These are phyloP conservation scores for Lordiphosa fenestrarum DNA, from an alignment of 2,888 invertebrate species.

Conservation along the genomic window DNA sequence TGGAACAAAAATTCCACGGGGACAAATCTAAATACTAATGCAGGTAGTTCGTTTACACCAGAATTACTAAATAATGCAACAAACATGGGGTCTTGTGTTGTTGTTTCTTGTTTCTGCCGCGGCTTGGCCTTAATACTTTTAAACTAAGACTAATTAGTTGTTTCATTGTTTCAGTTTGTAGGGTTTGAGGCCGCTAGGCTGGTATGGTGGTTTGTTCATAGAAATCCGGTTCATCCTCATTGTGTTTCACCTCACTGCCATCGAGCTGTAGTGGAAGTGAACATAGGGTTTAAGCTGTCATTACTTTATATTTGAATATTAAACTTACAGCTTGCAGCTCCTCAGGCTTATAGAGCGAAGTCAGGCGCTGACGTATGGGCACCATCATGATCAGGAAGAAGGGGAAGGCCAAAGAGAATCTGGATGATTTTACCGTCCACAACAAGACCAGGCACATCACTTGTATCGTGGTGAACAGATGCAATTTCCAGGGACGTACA, in stretches of 20 bases:
- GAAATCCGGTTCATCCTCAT: constrained; percentile 96
- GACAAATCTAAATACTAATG: constrained; percentile 59
- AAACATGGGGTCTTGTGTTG: neutral
- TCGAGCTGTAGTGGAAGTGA: constrained; percentile 85
- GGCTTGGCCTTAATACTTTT: constrained; percentile 61
- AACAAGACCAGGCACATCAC: constrained; percentile 88
- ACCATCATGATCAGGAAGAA: constrained; percentile 96
- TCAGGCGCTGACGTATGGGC: constrained; percentile 89
- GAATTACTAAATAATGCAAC: constrained; percentile 23
- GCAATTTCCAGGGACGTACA: constrained; percentile 95
- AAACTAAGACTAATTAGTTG: constrained; percentile 48
- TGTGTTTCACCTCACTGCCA: constrained; percentile 89
- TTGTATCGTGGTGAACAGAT: constrained; percentile 93
- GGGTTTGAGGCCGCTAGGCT: constrained; percentile 81
- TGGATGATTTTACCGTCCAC: constrained; percentile 94
- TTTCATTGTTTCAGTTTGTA: neutral
- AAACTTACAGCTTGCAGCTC: constrained; percentile 90
- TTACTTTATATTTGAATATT: neutral
- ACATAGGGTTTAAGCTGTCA: neutral
- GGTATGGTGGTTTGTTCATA: constrained; percentile 94
- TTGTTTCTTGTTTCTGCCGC: constrained; percentile 17
- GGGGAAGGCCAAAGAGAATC: constrained; percentile 93
- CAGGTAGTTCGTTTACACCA: constrained; percentile 71
- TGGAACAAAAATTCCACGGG: neutral
- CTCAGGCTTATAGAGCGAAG: constrained; percentile 87